Evolutionary conservation across 1,140 invertebrate genomes (phyloP), one percentile per base, ranked within the genome.

Genomic region (Drosophila grimshawi): DNA sequence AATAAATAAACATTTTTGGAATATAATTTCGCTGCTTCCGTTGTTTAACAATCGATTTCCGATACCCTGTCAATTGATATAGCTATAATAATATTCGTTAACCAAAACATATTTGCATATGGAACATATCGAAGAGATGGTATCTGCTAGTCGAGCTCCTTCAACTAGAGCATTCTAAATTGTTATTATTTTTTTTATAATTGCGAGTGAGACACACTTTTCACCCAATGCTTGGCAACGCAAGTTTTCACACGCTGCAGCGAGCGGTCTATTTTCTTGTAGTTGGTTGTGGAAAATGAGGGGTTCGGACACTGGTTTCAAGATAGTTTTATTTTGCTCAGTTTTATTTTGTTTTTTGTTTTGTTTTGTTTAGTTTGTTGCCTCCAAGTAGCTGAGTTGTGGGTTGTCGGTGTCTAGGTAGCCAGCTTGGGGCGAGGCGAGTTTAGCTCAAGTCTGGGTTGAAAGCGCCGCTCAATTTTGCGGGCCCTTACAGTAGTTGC

Each of bases 181-280:
- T 10, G 10, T 43, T 43, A n/a, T n/a, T n/a, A n/a, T 60, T 45
- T 6, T 49, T 56, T 51, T 68, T 68, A 68, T 68, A 29, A 48
- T 30, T 43, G 32, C 6, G 19, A 32, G 3, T 55, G 2, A 73
- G 52, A 57, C 71, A 51, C 71, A 53, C 57, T 73, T 61, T 67
- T 43, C 70, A 60, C 62, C 61, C 49, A 39, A 59, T 39, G 62
- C 66, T 69, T 61, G 30, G 41, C 35, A 37, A 67, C 56, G 70
- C 64, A 73, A 51, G 29, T 68, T 69, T 74, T 74, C 71, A 74
- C 71, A 74, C 71, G 71, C 65, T 71, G 56, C 2, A 48, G 27
- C 19, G 8, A 33, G 49, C 5, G n/a, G 41, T 5, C n/a, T 7
- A 39, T 8, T 7, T n/a, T 5, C 10, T 7, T 29, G 39, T 45